Base-by-base conservation (phyloP, 2,113 vertebrate genomes). In the Nestor notabilis region DNA sequence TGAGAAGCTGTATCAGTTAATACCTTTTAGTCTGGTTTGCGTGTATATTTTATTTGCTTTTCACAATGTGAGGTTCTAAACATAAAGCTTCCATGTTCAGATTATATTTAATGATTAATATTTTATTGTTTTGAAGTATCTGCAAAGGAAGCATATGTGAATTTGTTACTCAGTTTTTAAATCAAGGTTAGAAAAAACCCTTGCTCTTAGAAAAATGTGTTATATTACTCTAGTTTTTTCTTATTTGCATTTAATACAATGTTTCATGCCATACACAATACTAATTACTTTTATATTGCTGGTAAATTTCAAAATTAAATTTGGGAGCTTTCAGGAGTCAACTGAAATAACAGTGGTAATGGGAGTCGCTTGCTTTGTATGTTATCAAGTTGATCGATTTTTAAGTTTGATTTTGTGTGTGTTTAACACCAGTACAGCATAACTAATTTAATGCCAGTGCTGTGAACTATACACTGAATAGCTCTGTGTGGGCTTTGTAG, bases 391-490 rank as follows among this genome's bases (percentile, higher is more conserved):
- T 98, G 98, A 98, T 98, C 98, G 96, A 98, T 98, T 98, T 97
- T 98, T 95, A 98, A 97, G 96, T 98, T 98, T 97, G 93, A 98
- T 97, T 98, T 83, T 97, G 83, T 98, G 94, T 98, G 93, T 97
- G 97, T 98, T 94, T 98, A 98, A 98, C 97, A 97, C 97, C 97
- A 97, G 95, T 97, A 95, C 98, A 97, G 98, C 98, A 98, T 98
- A 99, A 99, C 98, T 99, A 98, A 98, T 99, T 99, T 99, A 99
- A 99, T 99, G 99, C 98, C 98, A 99, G 98, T 98, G 98, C 98
- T 99, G 98, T 99, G 99, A 99, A 99, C 99, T 99, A 98, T 98
- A 98, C 98, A 98, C 98, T 99, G 99, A 99, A 99, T 99, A 98
- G 99, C 98, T 98, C 98, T 98, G 98, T 98, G 98, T 98, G 98